Percentiles rank a stretch among this genome's conserved stretches.
phyloP scores from a whole-genome alignment of 35 echinoderm and acorn worm genomes.

The Acanthaster planci region DNA sequence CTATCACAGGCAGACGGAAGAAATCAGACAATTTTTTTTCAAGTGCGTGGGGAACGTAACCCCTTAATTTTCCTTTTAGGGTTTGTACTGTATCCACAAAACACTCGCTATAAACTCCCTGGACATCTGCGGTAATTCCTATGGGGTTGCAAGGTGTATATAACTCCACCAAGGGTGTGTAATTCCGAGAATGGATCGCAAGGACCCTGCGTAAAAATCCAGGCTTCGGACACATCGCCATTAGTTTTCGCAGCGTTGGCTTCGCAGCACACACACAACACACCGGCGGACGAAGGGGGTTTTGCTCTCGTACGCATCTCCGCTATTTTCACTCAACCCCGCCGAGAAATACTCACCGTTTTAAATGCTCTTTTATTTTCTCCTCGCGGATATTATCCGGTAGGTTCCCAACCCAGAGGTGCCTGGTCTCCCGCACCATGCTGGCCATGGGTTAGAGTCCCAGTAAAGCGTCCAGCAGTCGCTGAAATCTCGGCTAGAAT shows the following conservation, averaged over 20 bases:
- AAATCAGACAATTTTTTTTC: not conserved
- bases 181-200: not conserved
- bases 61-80: slow-evolving; percentile 9
- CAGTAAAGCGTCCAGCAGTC: slow-evolving; percentile 60
- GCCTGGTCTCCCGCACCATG: slow-evolving; percentile 99
- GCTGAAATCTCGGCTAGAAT: slow-evolving; percentile 43
- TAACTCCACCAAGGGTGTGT: slow-evolving; percentile 9
- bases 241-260: slow-evolving; percentile 7
- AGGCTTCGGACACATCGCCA: slow-evolving; percentile 24
- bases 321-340: not conserved
- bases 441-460: slow-evolving; percentile 97
- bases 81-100: slow-evolving; percentile 9
- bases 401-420: slow-evolving; percentile 99
- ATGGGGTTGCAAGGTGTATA: slow-evolving; percentile 9
- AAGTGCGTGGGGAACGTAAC: not conserved
- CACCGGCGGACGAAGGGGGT: not conserved
- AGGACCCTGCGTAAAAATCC: slow-evolving; percentile 16
- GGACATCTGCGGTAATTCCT: slow-evolving; percentile 14
- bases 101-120: not conserved
- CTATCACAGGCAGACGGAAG: not conserved
- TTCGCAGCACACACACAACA: not conserved
- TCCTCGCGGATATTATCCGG: slow-evolving; percentile 99
- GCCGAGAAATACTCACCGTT: slow-evolving; percentile 75
- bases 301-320: not conserved
- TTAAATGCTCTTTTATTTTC: slow-evolving; percentile 97